Evolutionary conservation across 2,113 vertebrate genomes (phyloP).

Genomic region (Hydrochoerus hydrochaeris): DNA sequence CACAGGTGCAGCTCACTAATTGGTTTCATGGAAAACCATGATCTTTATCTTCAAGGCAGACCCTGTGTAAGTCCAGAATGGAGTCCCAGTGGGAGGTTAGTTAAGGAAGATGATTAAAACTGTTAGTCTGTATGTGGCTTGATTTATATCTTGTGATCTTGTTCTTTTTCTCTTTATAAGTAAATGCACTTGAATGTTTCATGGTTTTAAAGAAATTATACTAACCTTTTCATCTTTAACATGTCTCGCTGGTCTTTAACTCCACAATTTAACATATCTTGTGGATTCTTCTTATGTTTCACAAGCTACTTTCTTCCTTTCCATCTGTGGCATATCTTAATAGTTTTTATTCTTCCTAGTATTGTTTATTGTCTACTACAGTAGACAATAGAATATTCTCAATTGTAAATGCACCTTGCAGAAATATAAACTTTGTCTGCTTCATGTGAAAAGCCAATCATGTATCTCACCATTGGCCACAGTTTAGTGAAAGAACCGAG

Average conservation of each 20-base stretch:
- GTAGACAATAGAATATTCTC: not conserved
- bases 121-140: not conserved
- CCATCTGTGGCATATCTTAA: not conserved
- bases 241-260: not conserved
- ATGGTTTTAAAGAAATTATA: not conserved
- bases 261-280: not conserved
- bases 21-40: not conserved
- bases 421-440: not conserved
- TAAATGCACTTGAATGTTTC: not conserved
- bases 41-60: not conserved
- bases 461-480: not conserved
- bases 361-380: not conserved
- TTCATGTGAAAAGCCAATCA: not conserved
- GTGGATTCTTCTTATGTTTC: not conserved
- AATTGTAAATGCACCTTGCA: not conserved
- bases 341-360: not conserved
- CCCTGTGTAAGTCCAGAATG: not conserved
- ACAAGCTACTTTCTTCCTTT: not conserved
- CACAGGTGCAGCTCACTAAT: not conserved
- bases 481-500: not conserved
- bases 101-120: not conserved
- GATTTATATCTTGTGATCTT: not conserved
- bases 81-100: not conserved
- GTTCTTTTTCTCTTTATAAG: not conserved
- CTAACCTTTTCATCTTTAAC: not conserved